These are phyloP conservation scores for Synanthedon myopaeformis DNA, from an alignment of 2,888 invertebrate species.

Conservation along the genomic window DNA sequence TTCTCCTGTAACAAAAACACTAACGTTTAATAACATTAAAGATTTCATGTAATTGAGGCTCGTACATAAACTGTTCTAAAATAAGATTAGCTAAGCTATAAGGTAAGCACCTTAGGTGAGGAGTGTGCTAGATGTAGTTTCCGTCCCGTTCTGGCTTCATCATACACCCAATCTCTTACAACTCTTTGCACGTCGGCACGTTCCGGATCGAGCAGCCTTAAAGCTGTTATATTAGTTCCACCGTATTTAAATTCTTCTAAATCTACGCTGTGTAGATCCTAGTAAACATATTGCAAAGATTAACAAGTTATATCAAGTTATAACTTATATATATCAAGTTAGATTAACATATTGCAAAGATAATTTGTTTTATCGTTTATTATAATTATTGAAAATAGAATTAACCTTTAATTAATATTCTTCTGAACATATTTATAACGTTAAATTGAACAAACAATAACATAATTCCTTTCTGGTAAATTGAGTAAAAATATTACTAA, in stretches of 20 bases:
- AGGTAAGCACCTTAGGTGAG: slow-evolving; percentile 66
- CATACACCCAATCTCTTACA: slow-evolving; percentile 83
- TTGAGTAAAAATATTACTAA: too few relatives aligned
- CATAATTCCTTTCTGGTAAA: too few relatives aligned
- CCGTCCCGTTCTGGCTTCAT: slow-evolving; percentile 76
- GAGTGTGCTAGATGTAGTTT: slow-evolving; percentile 72
- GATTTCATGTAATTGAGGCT: neutral
- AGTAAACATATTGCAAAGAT: neutral
- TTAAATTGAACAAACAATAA: too few relatives aligned
- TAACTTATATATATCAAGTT: too few relatives aligned
- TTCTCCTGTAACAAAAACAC: slow-evolving; percentile 68
- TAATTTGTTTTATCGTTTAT: neutral
- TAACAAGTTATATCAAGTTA: neutral
- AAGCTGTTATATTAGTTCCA: slow-evolving; percentile 94
- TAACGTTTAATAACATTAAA: slow-evolving; percentile 4
- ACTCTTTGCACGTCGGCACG: slow-evolving; percentile 82
- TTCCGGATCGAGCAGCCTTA: slow-evolving; percentile 88
- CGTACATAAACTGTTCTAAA: neutral
- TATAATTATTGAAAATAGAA: too few relatives aligned
- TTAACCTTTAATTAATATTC: too few relatives aligned
- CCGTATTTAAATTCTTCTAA: slow-evolving; percentile 94
- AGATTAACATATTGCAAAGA: neutral
- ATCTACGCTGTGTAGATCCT: slow-evolving; percentile 93
- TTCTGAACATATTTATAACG: too few relatives aligned
- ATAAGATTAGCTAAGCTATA: neutral